Evolutionary conservation across 1,140 invertebrate species (phyloP), one percentile per base, ranked within the genome.

Genomic region (Leptopilina boulardi): DNA sequence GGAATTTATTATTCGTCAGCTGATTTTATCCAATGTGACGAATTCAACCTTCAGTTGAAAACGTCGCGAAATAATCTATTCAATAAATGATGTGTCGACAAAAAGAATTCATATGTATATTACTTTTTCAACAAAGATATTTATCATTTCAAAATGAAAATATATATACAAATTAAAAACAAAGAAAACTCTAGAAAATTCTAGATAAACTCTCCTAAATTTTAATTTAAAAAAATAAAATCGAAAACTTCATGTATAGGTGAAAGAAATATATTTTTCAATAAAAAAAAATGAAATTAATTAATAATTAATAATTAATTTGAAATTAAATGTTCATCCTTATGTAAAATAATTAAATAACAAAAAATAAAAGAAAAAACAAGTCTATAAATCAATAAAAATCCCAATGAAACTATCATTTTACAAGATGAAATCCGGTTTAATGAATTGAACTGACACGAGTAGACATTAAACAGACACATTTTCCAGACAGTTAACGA

Each of bases 401-500:
- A 66, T 66, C 2, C 21, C 21, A 13, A 30, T 23, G 23, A 26
- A 30, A 66, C 56, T n/a, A 66, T 66, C 23, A 26, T 66, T 13
- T 30, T 26, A 66, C 21, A 66, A 51, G 56, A 26, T 66, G 23
- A 30, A 66, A 66, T 66, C 56, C 56, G 56, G 56, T 30, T 66
- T 66, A 66, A 21, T 0, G n/a, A n/a, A 26, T 66, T 26, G 23
- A n/a, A 30, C 23, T 66, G 59, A n/a, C 26, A 66, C 15, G 4
- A 30, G 13, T 66, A 66, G 23, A 66, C 23, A 66, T 66, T 66
- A 66, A 66, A 30, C 59, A 71, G 70, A 51, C 47, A 76, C 74
- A 76, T 76, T 79, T 74, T 18, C 30, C 42, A 21, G 23, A 30
- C 54, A 73, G 6, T 10, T 56, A 59, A 75, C 73, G 70, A 72